Evolutionary conservation across 2,888 invertebrate species (phyloP).

Genomic region (Scrobipalpa costella): DNA sequence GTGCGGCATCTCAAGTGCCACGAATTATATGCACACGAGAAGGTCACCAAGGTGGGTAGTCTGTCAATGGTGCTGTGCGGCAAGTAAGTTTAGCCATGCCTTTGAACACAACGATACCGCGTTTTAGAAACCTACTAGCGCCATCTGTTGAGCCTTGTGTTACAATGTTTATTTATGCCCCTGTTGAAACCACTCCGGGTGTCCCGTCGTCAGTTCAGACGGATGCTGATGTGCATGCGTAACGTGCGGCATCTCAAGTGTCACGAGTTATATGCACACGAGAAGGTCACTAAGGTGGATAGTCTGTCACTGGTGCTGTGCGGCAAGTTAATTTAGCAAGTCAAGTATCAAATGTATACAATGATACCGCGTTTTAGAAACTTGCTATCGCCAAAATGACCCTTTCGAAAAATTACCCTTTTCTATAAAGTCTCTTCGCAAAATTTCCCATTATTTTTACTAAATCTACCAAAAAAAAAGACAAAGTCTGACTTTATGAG

Average conservation of each 20-base stretch:
- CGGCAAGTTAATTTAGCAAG: constrained; percentile 88
- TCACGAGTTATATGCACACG: constrained; percentile 93
- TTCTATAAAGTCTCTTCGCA: no score
- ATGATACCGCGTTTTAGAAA: no score
- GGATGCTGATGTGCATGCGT: background rate
- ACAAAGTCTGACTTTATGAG: no score
- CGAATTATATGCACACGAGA: constrained; percentile 92
- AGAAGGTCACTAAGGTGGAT: constrained; percentile 93
- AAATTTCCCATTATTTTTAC: no score
- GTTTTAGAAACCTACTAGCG: no score
- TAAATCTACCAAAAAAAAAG: no score
- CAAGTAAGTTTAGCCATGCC: constrained; percentile 88
- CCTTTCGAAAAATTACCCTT: no score
- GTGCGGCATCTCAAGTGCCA: constrained; percentile 90
- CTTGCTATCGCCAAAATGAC: no score
- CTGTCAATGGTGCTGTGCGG: constrained; percentile 92
- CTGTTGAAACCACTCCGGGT: constrained; percentile 92
- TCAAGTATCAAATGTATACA: background rate
- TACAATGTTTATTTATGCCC: constrained; percentile 53
- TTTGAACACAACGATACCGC: no score
- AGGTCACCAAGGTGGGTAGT: constrained; percentile 92
- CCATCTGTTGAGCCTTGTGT: no score
- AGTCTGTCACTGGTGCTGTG: constrained; percentile 91
- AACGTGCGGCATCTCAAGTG: constrained; percentile 76
- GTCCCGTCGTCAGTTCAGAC: constrained; percentile 83